Base-by-base conservation (phyloP, 1,140 invertebrate species). In the Temnothorax nylanderi region DNA sequence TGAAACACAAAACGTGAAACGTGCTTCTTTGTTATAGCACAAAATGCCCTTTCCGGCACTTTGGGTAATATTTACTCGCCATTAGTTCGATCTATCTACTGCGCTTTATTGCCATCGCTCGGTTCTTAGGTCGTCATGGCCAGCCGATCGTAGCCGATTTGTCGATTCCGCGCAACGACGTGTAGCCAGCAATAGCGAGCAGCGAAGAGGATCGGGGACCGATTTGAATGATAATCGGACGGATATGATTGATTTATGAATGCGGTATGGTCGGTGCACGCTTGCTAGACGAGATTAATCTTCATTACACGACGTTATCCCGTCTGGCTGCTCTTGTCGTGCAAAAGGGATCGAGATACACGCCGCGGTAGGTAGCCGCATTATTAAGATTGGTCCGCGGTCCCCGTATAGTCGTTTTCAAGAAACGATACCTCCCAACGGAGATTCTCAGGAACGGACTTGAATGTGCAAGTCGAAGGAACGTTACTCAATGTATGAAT, bases 181-280 rank as follows among this genome's bases (percentile, higher is more conserved):
- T 65, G 60, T 58, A 72, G 56, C 32, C 37, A 8, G 21, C 47
- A 37, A 18, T 18, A 47, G 34, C 64, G n/a, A 60, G 54, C 74
- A 76, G 62, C 47, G 60, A 72, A 10, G 77, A 88, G 84, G 75
- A 88, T 86, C 82, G 65, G 21, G 62, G 82, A 81, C 89, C 77
- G 91, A 94, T 94, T 93, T 93, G 92, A 93, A 94, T 94, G 93
- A 93, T 94, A 92, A 95, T 94, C 92, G 87, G 91, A 92, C 75
- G 90, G 82, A 82, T 88, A 81, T 90, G 91, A 94, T 93, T 95
- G 93, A 94, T 94, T 94, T 94, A 95, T 93, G 93, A 90, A 92
- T 91, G 87, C 89, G 75, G 84, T 84, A 78, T 86, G 88, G 65
- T 85, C 74, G 84, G 64, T 86, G 89, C 74, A 77, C 75, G 74